Conservation (phyloP, 2,888 invertebrate species). For the Diarsia rubi region DNA sequence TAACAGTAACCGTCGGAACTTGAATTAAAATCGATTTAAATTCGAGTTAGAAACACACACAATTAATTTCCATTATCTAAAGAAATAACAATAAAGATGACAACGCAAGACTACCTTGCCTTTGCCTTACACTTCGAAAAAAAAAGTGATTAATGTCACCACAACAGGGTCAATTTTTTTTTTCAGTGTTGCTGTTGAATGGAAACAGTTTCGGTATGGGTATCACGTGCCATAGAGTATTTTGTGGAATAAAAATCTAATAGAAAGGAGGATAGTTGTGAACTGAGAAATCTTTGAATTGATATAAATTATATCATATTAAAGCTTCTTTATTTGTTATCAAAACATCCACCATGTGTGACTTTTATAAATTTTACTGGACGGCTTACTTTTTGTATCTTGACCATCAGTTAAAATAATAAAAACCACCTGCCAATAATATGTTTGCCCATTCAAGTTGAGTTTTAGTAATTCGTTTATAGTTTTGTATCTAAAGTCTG, state of each 20-base stretch:
- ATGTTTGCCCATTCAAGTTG: neutral
- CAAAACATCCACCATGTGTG: neutral
- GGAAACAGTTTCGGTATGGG: constrained; percentile 47
- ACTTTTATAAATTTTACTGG: neutral
- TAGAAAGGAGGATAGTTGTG: constrained; percentile 27
- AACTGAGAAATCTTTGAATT: neutral
- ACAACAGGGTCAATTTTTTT: constrained; percentile 34
- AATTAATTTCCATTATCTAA: constrained; percentile 68
- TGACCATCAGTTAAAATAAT: neutral
- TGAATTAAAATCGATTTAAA: constrained; percentile 61
- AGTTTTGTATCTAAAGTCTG: neutral
- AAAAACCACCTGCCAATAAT: neutral
- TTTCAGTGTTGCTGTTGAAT: constrained; percentile 44
- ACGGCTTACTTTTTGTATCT: neutral
- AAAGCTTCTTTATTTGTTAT: constrained; percentile 2
- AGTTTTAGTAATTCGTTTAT: neutral
- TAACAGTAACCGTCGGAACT: constrained; percentile 28
- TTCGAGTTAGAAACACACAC: constrained; percentile 57
- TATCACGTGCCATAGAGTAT: constrained; percentile 54
- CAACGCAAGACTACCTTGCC: constrained; percentile 50
- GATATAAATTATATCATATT: constrained; percentile 13
- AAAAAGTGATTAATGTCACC: constrained; percentile 60
- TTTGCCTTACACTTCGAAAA: constrained; percentile 39
- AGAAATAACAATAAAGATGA: constrained; percentile 67
- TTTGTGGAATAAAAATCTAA: constrained; percentile 18